phyloP scores from a whole-genome alignment of 2,113 vertebrate genomes.

The Smithornis capensis region DNA sequence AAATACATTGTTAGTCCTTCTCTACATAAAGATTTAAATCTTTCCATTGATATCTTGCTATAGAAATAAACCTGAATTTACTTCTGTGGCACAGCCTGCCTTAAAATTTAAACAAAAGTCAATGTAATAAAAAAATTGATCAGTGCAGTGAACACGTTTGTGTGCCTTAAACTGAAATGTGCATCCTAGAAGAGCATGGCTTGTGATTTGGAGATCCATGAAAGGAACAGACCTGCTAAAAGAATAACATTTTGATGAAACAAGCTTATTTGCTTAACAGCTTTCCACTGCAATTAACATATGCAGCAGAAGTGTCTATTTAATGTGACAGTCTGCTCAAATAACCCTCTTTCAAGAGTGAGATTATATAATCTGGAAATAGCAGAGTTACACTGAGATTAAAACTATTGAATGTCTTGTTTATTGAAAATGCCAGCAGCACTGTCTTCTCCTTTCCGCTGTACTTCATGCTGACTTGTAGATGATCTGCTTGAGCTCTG shows the following conservation, averaged over 20 bases:
- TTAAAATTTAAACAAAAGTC: conserved; percentile 9
- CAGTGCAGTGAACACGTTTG: conserved; percentile 23
- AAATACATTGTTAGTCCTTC: not conserved
- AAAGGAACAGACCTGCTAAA: conserved; percentile 61
- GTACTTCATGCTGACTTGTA: not conserved
- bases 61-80: not conserved
- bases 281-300: conserved; percentile 51
- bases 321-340: conserved; percentile 43
- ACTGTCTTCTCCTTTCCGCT: not conserved
- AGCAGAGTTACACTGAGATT: conserved; percentile 13
- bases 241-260: conserved; percentile 53
- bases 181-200: not conserved
- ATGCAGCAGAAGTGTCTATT: not conserved
- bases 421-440: not conserved
- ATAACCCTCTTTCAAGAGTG: not conserved
- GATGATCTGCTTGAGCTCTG: not conserved
- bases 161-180: conserved; percentile 43
- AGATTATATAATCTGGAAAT: conserved; percentile 53
- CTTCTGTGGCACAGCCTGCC: not conserved
- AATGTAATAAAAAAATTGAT: not conserved
- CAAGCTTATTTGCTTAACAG: conserved; percentile 62
- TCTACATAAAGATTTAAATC: not conserved
- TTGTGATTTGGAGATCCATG: not conserved
- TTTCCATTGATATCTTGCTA: not conserved
- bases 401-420: not conserved